phyloP scores from a whole-genome alignment of 1,140 invertebrate genomes.

The Medauroidea extradentata region DNA sequence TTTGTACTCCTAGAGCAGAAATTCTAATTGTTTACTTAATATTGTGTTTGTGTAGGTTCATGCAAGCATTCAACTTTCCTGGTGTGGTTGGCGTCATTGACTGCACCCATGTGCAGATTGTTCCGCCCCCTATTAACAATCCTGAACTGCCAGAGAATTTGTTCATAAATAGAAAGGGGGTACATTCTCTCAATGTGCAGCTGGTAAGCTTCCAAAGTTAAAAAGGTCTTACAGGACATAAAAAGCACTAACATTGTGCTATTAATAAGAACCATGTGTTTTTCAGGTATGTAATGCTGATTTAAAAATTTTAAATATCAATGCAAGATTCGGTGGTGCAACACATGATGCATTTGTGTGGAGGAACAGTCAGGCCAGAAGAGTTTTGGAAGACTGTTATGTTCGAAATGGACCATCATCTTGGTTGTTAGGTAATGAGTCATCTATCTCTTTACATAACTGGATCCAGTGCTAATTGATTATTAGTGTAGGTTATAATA shows the following conservation, averaged over 20 bases:
- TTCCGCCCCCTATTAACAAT: constrained; percentile 6
- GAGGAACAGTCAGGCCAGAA: not conserved
- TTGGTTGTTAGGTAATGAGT: not conserved
- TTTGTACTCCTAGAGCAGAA: too few relatives aligned
- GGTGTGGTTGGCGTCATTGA: constrained; percentile 14
- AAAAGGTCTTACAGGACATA: not conserved
- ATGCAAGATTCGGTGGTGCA: not conserved
- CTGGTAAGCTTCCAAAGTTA: constrained; percentile 1
- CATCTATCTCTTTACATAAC: too few relatives aligned
- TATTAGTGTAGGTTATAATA: too few relatives aligned
- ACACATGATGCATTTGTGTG: not conserved
- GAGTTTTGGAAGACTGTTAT: not conserved
- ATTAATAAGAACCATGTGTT: too few relatives aligned
- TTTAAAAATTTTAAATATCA: not conserved
- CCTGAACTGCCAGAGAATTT: constrained; percentile 1
- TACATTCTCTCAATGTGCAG: constrained; percentile 17
- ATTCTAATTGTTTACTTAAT: not conserved
- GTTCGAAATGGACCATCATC: not conserved
- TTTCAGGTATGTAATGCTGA: not conserved
- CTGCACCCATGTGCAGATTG: constrained; percentile 6
- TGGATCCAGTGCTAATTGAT: too few relatives aligned
- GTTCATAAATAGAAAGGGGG: constrained; percentile 16
- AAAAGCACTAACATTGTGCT: not conserved
- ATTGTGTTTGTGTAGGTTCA: not conserved
- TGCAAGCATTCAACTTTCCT: constrained; percentile 10